These are phyloP conservation scores for Pristionchus arcanus DNA, from an alignment of 2,888 invertebrate genomes.

Conservation along the genomic window DNA sequence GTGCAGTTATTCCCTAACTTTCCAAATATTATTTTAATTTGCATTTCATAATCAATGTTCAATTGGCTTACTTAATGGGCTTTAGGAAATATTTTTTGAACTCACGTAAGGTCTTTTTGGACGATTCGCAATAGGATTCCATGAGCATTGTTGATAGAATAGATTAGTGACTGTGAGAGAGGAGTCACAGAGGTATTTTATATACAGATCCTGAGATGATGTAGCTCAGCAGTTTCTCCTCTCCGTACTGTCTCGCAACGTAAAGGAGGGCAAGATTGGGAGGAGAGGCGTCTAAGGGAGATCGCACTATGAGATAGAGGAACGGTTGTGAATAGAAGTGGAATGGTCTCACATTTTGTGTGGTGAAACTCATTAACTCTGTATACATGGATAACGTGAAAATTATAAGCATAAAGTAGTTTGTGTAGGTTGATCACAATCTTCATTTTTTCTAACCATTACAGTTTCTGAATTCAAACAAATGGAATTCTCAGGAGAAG, in stretches of 20 bases:
- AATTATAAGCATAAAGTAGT: too few species aligned
- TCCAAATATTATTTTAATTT: neutral
- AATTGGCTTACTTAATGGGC: too few species aligned
- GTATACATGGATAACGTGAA: too few species aligned
- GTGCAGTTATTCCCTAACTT: neutral
- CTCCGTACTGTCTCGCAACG: neutral
- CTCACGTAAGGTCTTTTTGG: neutral
- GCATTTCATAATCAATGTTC: neutral
- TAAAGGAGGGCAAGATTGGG: neutral
- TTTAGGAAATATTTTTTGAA: neutral
- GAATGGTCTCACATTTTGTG: neutral
- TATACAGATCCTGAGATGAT: conserved; percentile 5
- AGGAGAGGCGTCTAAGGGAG: neutral
- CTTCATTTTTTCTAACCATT: too few species aligned
- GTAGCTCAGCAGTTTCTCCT: neutral
- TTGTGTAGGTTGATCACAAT: too few species aligned
- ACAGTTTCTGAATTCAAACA: too few species aligned
- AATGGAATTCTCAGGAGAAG: too few species aligned
- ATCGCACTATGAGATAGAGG: neutral
- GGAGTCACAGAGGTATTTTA: neutral
- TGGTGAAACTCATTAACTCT: too few species aligned
- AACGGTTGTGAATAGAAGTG: neutral
- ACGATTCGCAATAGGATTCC: neutral
- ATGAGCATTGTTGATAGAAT: neutral
- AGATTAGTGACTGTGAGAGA: neutral